Evolutionary conservation across 2,797 vertebrate genomes (phyloP), one percentile per base, ranked within the genome.

Genomic region (Sebastes taczanowskii): DNA sequence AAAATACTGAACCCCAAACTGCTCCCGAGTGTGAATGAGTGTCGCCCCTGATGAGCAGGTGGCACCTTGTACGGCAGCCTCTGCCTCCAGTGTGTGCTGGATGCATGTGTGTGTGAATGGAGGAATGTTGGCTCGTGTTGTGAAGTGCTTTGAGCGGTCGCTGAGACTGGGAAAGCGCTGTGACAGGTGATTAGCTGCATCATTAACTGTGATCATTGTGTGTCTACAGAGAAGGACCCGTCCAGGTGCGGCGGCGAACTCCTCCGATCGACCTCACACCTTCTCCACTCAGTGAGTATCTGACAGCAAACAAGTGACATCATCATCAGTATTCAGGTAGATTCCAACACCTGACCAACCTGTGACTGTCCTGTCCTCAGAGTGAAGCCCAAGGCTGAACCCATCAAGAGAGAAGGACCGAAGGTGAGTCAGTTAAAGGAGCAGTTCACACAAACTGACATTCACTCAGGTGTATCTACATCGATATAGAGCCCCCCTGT

Each of bases 331-430:
- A 34, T 68, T 49, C 59, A 70, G 29, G 70, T 71, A 63, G 30
- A 60, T 66, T 10, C 27, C 7, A 11, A n/a, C 77, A 79, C 27
- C 52, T 89, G 71, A 80, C 46, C 3, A 20, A 52, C 46, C 46
- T 20, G 14, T 16, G 16, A 35, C 63, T 46, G 4, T 20, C 22
- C 5, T 86, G 29, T 86, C 34, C 59, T 32, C 92, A 99, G 98
- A 82, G 93, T 95, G 88, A 99, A 98, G 88, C 88, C 93, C 11
- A 99, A 99, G 88, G 89, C 95, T 42, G 98, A 99, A 29, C 95
- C 96, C 0, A 87, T 99, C 87, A 97, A 96, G 90, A 96, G 97
- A 86, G 98, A 99, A 77, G 98, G 98, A 66, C 98, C 98, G 16
- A 99, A 99, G 97, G 98, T 99, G 95, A 70, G 93, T 62, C 53